Base-by-base conservation (phyloP, 30 jellyfish, hydroid and myxozoan genomes). In the Clytia hemisphaerica region DNA sequence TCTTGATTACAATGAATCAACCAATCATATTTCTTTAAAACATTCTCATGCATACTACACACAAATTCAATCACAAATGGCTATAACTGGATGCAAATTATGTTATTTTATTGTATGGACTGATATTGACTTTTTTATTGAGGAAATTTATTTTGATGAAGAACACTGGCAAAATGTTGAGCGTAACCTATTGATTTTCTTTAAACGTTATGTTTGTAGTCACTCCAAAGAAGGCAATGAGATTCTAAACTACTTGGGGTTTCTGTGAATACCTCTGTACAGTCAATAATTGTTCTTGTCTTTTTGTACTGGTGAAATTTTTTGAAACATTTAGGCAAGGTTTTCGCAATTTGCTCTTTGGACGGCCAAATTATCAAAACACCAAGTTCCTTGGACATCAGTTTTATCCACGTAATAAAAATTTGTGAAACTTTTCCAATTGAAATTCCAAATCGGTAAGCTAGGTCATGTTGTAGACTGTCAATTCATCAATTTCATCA, bases 311-410 rank as follows among this genome's bases (percentile, higher is more conserved):
- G 28, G n/a, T n/a, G n/a, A 31, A 73, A 24, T 24, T 68, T 45
- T 25, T 63, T 59, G 40, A 81, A 81, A 45, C 75, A 72, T 22
- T 73, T 50, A 6, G 92, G 94, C 71, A 72, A 9, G 18, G 76
- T 42, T 33, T 65, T 60, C 6, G 33, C 40, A 19, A 73, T 36
- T 62, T 81, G 83, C 35, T 71, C 40, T 61, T 54, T 57, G 29
- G 89, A 67, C 7, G 94, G 92, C 94, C 94, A 81, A n/a, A 81
- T 73, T 22, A 81, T 80, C 48, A 80, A 59, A 38, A 30, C 44
- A 51, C 73, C 22, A 26, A 80, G 48, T 53, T 80, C 94, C 45
- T 60, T 73, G 31, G 92, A 53, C 58, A 71, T 30, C 4, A 80
- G 67, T 59, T 80, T 73, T 15, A 80, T 61, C 94, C 84, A 72